Evolutionary conservation across 2,888 invertebrate species (phyloP).

Genomic region (Nipponacmea schrenckii): DNA sequence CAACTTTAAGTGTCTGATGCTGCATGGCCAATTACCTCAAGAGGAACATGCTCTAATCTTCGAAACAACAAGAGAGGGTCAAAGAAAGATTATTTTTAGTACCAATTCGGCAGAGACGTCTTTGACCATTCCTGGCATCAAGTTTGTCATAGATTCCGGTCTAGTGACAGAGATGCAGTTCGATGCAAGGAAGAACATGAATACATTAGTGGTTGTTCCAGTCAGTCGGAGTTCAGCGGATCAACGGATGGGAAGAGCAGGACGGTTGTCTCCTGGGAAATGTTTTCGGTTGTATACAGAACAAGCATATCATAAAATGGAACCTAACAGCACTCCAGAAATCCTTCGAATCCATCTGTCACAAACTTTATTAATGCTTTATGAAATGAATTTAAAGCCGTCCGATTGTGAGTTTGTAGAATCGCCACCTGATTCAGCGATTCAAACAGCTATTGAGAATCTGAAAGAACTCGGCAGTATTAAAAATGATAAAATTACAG

Average conservation of each 20-base stretch:
- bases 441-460: constrained; percentile 49
- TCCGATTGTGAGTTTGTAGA: constrained; percentile 64
- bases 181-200: constrained; percentile 59
- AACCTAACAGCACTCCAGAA: constrained; percentile 58
- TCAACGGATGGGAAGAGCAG: constrained; percentile 68
- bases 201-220: constrained; percentile 46
- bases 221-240: constrained; percentile 65
- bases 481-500: constrained; percentile 46
- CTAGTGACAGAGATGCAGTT: constrained; percentile 65
- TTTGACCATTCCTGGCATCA: too few relatives aligned
- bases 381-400: constrained; percentile 58
- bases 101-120: constrained; percentile 68
- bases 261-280: constrained; percentile 64
- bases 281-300: constrained; percentile 65
- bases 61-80: constrained; percentile 37
- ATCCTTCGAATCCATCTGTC: too few relatives aligned
- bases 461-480: constrained; percentile 57
- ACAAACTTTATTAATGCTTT: too few relatives aligned
- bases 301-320: constrained; percentile 56
- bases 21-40: constrained; percentile 60
- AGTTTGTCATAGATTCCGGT: too few relatives aligned
- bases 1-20: constrained; percentile 42
- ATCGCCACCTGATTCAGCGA: constrained; percentile 47
- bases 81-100: constrained; percentile 66
- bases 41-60: constrained; percentile 64